These are phyloP conservation scores for Leptinotarsa texana DNA, from an alignment of 1,140 invertebrate species.

Conservation along the genomic window DNA sequence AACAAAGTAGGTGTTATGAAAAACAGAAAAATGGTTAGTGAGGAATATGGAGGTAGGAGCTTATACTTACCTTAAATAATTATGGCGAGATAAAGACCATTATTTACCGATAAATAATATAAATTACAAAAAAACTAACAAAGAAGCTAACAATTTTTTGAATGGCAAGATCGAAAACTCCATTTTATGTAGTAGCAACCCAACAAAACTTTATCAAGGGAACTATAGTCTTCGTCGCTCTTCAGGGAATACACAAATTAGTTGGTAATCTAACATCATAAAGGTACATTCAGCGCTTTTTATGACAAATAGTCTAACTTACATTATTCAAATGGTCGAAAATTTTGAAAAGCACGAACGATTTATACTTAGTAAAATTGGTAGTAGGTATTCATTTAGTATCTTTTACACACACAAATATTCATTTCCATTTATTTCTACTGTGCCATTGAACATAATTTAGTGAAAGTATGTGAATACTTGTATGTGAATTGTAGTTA, in stretches of 20 bases:
- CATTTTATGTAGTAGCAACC: conserved; percentile 4
- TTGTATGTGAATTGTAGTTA: no score
- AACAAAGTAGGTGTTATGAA: conserved; percentile 4
- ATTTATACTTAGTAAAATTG: no score
- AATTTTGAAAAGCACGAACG: no score
- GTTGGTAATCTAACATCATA: background rate
- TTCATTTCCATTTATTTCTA: no score
- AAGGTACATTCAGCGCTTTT: background rate
- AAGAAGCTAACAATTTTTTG: conserved; percentile 29
- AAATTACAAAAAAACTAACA: conserved; percentile 35
- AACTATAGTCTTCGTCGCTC: conserved; percentile 28
- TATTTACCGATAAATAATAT: conserved; percentile 41
- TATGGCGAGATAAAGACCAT: conserved; percentile 41
- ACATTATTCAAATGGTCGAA: background rate
- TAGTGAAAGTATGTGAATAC: no score
- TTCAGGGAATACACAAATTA: background rate
- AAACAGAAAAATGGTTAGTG: conserved; percentile 12
- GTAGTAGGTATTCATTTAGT: background rate
- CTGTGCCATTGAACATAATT: no score
- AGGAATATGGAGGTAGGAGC: conserved; percentile 25
- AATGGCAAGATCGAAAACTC: conserved; percentile 46
- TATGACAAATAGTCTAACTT: background rate
- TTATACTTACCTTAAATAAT: conserved; percentile 43
- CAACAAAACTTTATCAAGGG: conserved; percentile 37
- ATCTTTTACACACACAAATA: background rate